Conservation (phyloP, 2,797 vertebrate genomes). For the Limnodromus scolopaceus region DNA sequence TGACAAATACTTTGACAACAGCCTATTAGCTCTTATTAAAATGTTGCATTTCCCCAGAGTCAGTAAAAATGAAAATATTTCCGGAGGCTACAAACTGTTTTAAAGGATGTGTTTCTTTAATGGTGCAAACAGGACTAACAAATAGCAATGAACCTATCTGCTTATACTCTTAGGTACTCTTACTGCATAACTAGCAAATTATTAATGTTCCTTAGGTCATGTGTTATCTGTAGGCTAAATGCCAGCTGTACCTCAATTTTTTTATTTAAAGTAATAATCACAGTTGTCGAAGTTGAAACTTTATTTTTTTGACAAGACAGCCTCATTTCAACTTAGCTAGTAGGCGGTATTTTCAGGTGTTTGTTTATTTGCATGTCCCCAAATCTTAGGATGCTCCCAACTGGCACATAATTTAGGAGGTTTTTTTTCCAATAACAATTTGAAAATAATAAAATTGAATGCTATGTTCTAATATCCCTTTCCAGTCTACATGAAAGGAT, state of each 20-base stretch:
- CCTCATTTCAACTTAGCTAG: not conserved
- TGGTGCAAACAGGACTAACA: not conserved
- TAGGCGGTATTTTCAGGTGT: not conserved
- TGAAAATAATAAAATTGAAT: not conserved
- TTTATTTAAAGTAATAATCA: not conserved
- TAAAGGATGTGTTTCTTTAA: not conserved
- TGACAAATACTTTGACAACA: not conserved
- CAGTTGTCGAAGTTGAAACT: not conserved
- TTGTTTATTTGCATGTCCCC: not conserved
- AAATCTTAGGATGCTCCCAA: not conserved
- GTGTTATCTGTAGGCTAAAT: not conserved
- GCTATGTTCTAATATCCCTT: not conserved
- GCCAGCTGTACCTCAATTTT: not conserved
- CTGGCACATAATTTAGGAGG: fast-evolving
- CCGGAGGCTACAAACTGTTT: not conserved
- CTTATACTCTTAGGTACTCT: not conserved
- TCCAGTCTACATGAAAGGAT: not conserved
- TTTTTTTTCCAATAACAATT: not conserved
- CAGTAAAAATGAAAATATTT: not conserved
- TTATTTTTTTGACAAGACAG: not conserved
- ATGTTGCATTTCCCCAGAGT: not conserved
- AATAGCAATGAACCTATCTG: not conserved
- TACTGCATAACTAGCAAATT: not conserved
- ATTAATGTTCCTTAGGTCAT: not conserved
- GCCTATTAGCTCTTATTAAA: not conserved